Percentiles rank a stretch among this genome's conserved stretches.
These are phyloP conservation scores for Parasteatoda lunata DNA, from an alignment of 2,888 invertebrate genomes.

Conservation along the genomic window DNA sequence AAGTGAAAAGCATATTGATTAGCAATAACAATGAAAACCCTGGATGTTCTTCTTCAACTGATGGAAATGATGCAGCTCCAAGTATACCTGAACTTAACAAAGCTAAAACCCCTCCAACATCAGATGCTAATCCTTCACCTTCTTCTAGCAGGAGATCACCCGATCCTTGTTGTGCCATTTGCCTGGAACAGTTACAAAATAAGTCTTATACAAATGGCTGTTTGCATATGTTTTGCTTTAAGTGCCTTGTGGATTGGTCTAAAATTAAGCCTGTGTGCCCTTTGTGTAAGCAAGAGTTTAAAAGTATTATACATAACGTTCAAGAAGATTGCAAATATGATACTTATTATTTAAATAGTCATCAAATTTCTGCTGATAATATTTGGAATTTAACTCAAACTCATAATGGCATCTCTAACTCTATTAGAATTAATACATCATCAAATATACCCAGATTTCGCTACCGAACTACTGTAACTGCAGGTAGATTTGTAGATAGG, in stretches of 20 bases:
- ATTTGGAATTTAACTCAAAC: conserved; percentile 69
- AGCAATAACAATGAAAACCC: background rate
- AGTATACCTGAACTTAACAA: background rate
- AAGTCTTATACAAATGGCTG: conserved; percentile 94
- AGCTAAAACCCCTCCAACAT: background rate
- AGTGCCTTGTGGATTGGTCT: conserved; percentile 94
- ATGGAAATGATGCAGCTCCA: background rate
- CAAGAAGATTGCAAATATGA: conserved; percentile 90
- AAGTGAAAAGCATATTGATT: background rate
- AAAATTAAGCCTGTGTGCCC: conserved; percentile 96
- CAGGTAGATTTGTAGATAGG: conserved; percentile 69
- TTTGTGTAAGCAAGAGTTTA: conserved; percentile 92
- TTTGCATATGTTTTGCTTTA: conserved; percentile 94
- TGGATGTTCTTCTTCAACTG: background rate
- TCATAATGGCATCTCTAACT: conserved; percentile 27
- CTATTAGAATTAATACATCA: background rate
- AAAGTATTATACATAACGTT: conserved; percentile 93
- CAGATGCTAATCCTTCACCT: background rate
- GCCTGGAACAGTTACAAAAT: conserved; percentile 88
- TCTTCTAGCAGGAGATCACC: conserved; percentile 77
- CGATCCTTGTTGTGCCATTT: conserved; percentile 93
- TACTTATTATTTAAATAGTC: conserved; percentile 79
- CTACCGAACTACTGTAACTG: conserved; percentile 74
- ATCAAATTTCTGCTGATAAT: background rate
- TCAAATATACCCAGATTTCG: conserved; percentile 71